Percentiles rank a stretch among this genome's conserved stretches.
phyloP scores from a whole-genome alignment of 2,113 vertebrate genomes.

The Thomomys bottae region DNA sequence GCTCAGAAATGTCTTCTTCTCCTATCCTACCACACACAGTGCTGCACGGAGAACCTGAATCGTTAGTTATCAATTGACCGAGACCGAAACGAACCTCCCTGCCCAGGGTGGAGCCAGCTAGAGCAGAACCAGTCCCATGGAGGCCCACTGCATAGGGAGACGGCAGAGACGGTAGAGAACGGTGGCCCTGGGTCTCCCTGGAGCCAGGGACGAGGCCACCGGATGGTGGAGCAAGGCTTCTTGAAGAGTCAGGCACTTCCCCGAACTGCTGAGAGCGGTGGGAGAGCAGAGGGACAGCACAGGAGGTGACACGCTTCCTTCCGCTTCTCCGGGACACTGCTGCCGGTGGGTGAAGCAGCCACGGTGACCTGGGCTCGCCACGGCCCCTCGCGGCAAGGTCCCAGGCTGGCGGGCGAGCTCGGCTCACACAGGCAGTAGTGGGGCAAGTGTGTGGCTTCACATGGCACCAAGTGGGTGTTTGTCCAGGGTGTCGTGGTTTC shows the following conservation, averaged over 20 bases:
- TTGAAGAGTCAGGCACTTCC: background rate
- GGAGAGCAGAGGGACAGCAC: background rate
- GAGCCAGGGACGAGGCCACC: rapidly evolving
- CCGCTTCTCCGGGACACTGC: background rate
- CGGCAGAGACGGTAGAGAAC: no score
- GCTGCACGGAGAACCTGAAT: background rate
- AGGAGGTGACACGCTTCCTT: rapidly evolving
- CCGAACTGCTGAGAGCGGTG: background rate
- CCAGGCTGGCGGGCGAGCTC: no score
- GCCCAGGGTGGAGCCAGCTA: background rate
- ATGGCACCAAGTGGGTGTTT: no score
- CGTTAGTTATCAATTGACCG: background rate
- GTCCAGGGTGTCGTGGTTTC: no score
- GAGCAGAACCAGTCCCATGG: rapidly evolving
- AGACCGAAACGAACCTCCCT: no score
- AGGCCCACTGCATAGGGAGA: background rate
- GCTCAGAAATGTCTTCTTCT: background rate
- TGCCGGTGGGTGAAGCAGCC: rapidly evolving
- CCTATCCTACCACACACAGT: background rate
- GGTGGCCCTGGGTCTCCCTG: rapidly evolving
- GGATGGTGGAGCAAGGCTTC: background rate
- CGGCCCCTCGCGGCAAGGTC: no score
- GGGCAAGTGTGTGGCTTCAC: no score
- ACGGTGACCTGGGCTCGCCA: no score
- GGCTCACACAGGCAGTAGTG: no score